Conservation (phyloP, 2,113 vertebrate species). For the Caloenas nicobarica region DNA sequence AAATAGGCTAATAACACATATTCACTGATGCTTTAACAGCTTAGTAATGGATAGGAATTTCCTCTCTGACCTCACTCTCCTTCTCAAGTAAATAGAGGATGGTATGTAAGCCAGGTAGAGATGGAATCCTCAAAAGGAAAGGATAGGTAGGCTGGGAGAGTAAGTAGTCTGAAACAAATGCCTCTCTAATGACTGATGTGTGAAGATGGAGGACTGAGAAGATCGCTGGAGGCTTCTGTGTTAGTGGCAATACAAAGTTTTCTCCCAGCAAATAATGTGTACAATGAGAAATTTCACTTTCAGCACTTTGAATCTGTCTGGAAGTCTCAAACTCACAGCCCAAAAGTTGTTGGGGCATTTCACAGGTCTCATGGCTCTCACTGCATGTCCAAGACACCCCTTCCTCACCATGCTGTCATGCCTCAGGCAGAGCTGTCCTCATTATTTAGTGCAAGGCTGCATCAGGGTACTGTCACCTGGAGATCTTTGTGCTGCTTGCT, state of each 20-base stretch:
- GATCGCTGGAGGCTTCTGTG: neutral
- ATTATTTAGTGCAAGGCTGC: neutral
- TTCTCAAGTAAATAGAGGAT: neutral
- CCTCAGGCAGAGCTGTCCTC: neutral
- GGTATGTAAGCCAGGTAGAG: neutral
- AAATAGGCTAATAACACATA: slow-evolving; percentile 54
- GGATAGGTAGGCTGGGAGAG: neutral
- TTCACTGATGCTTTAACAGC: slow-evolving; percentile 39
- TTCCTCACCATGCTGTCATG: neutral
- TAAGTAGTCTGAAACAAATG: neutral
- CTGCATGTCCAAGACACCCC: neutral
- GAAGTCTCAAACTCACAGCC: neutral
- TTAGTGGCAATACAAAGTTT: neutral
- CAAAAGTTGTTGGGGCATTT: neutral
- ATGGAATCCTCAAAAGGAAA: neutral
- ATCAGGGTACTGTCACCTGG: neutral
- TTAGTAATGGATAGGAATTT: slow-evolving; percentile 37
- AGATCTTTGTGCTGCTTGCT: neutral
- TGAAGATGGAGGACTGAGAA: neutral
- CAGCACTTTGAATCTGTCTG: neutral
- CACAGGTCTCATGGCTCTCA: rapidly evolving
- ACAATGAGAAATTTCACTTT: neutral
- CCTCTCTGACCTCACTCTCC: neutral
- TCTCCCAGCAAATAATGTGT: neutral
- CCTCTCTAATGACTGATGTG: neutral